A percentile compares a stretch with the other conserved stretches of the same genome.
Conservation (phyloP, 2,797 vertebrate genomes). For the Lacerta viridis region DNA sequence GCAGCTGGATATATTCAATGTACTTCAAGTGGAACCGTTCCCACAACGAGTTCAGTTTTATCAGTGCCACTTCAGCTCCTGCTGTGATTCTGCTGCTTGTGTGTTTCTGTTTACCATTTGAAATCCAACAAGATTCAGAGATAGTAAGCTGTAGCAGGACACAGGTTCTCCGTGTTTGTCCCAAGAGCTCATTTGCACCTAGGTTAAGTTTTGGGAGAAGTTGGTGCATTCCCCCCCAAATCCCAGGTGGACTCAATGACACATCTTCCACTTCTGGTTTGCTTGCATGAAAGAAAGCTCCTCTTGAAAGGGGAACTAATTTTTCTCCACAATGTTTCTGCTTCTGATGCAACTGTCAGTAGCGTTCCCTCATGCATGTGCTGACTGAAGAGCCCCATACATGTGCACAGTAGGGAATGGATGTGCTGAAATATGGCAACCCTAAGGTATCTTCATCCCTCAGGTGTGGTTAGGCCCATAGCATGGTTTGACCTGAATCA, state of each 20-base stretch:
- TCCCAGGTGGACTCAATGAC: not conserved
- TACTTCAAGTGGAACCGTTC: slow-evolving; percentile 24
- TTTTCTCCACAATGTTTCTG: not conserved
- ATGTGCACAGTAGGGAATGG: not conserved
- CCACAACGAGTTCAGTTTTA: slow-evolving; percentile 30
- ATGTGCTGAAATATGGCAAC: not conserved
- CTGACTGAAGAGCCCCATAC: not conserved
- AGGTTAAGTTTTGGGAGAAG: not conserved
- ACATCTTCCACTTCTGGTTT: not conserved
- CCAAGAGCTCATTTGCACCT: not conserved
- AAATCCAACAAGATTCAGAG: slow-evolving; percentile 4
- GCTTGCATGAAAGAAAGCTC: not conserved
- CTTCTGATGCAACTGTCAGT: not conserved
- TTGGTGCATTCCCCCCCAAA: not conserved
- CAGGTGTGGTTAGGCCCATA: too few species aligned
- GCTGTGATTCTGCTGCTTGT: slow-evolving; percentile 14
- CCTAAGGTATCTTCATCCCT: too few species aligned
- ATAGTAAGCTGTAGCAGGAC: not conserved
- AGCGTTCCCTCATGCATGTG: not conserved
- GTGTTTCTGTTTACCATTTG: slow-evolving; percentile 28
- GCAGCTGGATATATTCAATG: slow-evolving; percentile 12
- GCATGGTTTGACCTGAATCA: too few species aligned
- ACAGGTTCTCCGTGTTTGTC: not conserved
- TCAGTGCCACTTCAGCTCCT: not conserved
- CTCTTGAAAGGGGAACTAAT: not conserved